A percentile compares a stretch with the other conserved stretches of the same genome.
These are phyloP conservation scores for Mycteria americana DNA, from an alignment of 2,797 vertebrate genomes.

Conservation along the genomic window DNA sequence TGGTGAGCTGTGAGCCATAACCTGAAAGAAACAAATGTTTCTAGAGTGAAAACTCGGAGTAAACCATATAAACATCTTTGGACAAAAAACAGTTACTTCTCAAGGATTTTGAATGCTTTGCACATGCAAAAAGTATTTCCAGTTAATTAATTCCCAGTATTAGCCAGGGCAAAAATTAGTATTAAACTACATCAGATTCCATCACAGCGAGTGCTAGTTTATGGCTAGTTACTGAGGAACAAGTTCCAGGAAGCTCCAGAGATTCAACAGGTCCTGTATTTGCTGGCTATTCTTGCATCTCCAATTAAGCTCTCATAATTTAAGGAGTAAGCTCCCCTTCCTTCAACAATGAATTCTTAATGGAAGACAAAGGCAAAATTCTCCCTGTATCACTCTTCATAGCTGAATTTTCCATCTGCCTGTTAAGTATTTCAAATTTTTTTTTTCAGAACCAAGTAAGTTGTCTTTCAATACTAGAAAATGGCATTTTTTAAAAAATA, in stretches of 20 bases:
- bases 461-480: not conserved
- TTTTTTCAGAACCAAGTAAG: not conserved
- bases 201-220: not conserved
- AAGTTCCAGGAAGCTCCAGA: not conserved
- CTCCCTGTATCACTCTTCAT: not conserved
- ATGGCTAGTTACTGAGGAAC: not conserved
- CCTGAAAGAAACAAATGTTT: slow-evolving; percentile 74
- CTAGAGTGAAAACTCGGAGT: not conserved
- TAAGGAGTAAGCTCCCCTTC: not conserved
- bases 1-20: slow-evolving; percentile 97
- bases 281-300: not conserved
- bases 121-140: not conserved
- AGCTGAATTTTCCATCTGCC: not conserved
- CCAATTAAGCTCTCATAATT: not conserved
- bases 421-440: not conserved
- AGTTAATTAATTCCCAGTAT: not conserved
- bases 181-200: not conserved
- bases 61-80: not conserved
- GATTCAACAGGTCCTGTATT: not conserved
- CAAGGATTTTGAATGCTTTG: not conserved
- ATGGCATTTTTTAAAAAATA: not conserved
- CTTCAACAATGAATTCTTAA: not conserved
- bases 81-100: not conserved
- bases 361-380: not conserved
- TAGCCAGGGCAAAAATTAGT: not conserved